These are phyloP conservation scores for Halictus rubicundus DNA, from an alignment of 1,140 invertebrate genomes.

Conservation along the genomic window DNA sequence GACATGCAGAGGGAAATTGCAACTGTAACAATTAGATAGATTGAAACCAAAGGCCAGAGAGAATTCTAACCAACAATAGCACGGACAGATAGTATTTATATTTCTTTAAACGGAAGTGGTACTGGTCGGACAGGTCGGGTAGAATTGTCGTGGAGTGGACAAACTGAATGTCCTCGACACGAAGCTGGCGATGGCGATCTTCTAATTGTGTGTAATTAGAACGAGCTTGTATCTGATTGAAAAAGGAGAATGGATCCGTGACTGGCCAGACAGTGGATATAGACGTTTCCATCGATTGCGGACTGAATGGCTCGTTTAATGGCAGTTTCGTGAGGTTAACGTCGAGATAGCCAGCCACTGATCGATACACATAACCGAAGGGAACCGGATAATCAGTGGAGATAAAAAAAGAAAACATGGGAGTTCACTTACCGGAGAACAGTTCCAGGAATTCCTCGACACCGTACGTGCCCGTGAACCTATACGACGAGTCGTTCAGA, in stretches of 20 bases:
- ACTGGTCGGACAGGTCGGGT: neutral
- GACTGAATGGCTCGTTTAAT: neutral
- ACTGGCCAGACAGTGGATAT: neutral
- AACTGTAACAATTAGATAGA: too few species aligned
- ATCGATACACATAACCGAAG: neutral
- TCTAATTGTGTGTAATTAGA: neutral
- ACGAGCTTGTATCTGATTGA: too few species aligned
- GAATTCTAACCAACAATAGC: too few species aligned
- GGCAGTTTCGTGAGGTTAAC: neutral
- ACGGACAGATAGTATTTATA: too few species aligned
- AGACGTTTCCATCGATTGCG: neutral
- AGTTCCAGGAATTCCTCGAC: slow-evolving; percentile 96
- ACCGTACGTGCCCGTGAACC: slow-evolving; percentile 94
- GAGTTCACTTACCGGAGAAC: slow-evolving; percentile 88
- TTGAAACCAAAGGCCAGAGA: too few species aligned
- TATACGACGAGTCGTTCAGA: slow-evolving; percentile 89
- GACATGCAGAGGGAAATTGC: too few species aligned
- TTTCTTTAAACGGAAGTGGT: too few species aligned
- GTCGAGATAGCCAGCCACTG: neutral
- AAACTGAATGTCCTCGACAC: too few species aligned
- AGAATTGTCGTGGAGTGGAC: too few species aligned
- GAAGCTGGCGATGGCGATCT: neutral
- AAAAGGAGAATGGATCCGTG: neutral
- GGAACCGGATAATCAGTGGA: neutral
- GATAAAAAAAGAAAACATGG: neutral